Evolutionary conservation across 1,140 invertebrate genomes (phyloP).

Genomic region (Brachystomella parvula): DNA sequence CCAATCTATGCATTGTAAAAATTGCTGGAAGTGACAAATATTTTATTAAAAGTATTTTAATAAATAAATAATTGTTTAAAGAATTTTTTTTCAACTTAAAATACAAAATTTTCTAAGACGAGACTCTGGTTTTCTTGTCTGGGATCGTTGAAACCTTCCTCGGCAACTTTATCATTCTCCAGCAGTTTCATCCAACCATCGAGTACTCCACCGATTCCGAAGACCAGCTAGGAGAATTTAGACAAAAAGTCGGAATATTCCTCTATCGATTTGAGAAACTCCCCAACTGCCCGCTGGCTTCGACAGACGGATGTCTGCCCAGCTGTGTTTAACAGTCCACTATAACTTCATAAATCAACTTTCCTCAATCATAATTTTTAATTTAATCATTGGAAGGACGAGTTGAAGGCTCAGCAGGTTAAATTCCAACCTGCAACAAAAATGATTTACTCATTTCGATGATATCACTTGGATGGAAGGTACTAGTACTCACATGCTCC

Average conservation of each 20-base stretch:
- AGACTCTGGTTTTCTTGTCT: slow-evolving; percentile 24
- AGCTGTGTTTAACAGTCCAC: background rate
- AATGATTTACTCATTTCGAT: no score
- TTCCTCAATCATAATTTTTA: background rate
- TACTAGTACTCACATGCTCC: no score
- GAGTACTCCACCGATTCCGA: background rate
- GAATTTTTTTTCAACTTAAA: no score
- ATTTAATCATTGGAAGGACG: no score
- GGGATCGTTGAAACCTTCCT: slow-evolving; percentile 21
- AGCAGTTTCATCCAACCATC: slow-evolving; percentile 26
- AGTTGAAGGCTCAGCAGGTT: no score
- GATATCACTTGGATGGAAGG: no score
- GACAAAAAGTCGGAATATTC: background rate
- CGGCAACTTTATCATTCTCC: slow-evolving; percentile 31
- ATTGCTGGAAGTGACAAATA: no score
- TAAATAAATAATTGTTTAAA: no score
- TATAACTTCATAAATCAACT: background rate
- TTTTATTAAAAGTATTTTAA: no score
- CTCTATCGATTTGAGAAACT: background rate
- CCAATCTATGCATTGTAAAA: no score
- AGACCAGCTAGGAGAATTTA: background rate
- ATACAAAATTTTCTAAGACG: no score
- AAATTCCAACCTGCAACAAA: no score
- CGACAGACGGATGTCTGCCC: background rate
- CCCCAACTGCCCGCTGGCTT: background rate